Evolutionary conservation across 2,113 vertebrate species (phyloP).

Genomic region (Syrmaticus mikado): DNA sequence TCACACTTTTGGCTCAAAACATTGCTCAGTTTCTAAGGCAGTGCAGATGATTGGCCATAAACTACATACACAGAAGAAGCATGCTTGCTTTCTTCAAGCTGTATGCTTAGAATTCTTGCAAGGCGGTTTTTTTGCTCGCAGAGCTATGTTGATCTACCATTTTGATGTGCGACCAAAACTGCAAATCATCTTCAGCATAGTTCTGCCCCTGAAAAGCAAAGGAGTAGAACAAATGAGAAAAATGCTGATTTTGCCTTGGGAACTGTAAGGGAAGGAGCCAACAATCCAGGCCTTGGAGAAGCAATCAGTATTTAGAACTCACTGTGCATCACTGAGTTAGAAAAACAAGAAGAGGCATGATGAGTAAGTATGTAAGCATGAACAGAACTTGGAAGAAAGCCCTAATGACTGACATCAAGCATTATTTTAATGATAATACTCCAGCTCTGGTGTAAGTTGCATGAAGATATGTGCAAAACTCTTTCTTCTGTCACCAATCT

Average conservation of each 20-base stretch:
- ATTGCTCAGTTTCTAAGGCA: not conserved
- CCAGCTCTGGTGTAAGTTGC: slow-evolving; percentile 18
- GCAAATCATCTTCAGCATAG: slow-evolving; percentile 23
- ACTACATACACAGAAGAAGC: not conserved
- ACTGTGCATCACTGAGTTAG: slow-evolving; percentile 46
- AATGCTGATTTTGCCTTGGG: slow-evolving; percentile 61
- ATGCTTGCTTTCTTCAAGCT: not conserved
- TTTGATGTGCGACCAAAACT: slow-evolving; percentile 44
- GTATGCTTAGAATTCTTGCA: slow-evolving; percentile 13
- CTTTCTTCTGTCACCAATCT: slow-evolving; percentile 59
- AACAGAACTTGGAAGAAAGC: slow-evolving; percentile 69
- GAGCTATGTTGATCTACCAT: slow-evolving; percentile 9
- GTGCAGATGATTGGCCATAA: slow-evolving; percentile 16
- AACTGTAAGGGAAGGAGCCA: slow-evolving; percentile 53
- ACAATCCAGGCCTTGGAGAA: slow-evolving; percentile 14
- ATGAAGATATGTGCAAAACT: not conserved
- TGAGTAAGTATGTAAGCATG: slow-evolving; percentile 37
- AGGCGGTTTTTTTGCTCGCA: slow-evolving; percentile 25
- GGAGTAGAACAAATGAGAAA: slow-evolving; percentile 43
- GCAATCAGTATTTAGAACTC: slow-evolving; percentile 40
- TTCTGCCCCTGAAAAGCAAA: slow-evolving; percentile 35
- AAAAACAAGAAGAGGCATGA: slow-evolving; percentile 66
- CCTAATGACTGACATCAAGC: slow-evolving; percentile 59
- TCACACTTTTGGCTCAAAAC: not conserved
- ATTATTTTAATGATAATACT: slow-evolving; percentile 52